Conservation (phyloP, 2,113 vertebrate genomes). For the Oncorhynchus gorbuscha region DNA sequence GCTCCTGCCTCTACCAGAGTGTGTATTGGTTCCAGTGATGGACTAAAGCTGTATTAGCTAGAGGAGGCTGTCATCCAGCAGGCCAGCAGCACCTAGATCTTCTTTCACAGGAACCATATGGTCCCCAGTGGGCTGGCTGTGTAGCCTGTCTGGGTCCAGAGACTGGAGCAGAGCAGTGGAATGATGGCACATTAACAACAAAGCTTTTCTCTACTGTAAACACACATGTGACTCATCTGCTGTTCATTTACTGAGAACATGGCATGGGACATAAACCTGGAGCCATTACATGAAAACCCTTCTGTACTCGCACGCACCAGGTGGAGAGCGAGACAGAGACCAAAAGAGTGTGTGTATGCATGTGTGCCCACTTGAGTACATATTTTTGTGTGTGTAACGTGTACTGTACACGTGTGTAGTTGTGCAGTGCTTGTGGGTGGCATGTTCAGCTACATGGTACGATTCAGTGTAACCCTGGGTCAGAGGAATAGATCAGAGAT, state of each 20-base stretch:
- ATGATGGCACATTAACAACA: slow-evolving; percentile 27
- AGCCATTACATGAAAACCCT: no score
- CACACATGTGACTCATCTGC: slow-evolving; percentile 64
- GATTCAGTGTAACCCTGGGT: slow-evolving; percentile 19
- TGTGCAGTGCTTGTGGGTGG: neutral
- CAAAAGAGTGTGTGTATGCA: neutral
- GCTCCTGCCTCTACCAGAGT: neutral
- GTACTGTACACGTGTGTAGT: slow-evolving; percentile 15
- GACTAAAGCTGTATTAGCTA: slow-evolving; percentile 10
- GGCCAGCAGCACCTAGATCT: slow-evolving; percentile 16
- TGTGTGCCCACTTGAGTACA: slow-evolving; percentile 42
- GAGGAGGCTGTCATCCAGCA: neutral
- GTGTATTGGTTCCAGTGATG: neutral
- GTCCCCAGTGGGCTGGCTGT: slow-evolving; percentile 14
- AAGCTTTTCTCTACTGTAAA: slow-evolving; percentile 47
- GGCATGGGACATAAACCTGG: slow-evolving; percentile 19
- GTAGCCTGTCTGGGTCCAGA: slow-evolving; percentile 4
- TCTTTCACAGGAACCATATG: slow-evolving; percentile 8
- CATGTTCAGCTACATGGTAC: neutral
- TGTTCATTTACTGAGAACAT: slow-evolving; percentile 48
- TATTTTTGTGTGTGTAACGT: neutral
- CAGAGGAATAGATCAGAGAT: slow-evolving; percentile 24
- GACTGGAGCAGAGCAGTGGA: slow-evolving; percentile 8
- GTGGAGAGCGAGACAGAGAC: no score
- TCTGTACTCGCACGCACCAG: no score